These are phyloP conservation scores for Masnerella sp. DNA, from an alignment of 2,888 invertebrate genomes.

Conservation along the genomic window DNA sequence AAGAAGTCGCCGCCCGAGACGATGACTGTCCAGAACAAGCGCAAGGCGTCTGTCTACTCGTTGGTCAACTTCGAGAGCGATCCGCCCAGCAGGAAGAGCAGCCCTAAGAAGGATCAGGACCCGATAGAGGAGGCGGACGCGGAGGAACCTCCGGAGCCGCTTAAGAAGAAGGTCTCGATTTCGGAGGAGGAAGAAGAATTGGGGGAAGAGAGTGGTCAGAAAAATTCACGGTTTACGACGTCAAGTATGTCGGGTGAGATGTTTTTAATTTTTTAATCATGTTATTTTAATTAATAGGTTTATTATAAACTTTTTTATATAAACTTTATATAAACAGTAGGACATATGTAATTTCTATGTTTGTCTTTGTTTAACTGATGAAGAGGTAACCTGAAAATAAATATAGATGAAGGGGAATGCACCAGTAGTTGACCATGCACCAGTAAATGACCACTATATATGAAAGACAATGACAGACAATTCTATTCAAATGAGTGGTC, in stretches of 20 bases:
- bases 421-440: too few relatives aligned
- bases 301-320: too few relatives aligned
- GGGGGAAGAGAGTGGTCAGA: conserved; percentile 52
- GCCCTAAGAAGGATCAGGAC: conserved; percentile 29
- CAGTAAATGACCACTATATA: too few relatives aligned
- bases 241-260: conserved; percentile 70
- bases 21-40: conserved; percentile 60
- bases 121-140: conserved; percentile 1
- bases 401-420: too few relatives aligned
- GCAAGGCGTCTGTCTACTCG: conserved; percentile 65
- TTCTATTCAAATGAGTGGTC: too few relatives aligned
- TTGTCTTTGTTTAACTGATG: too few relatives aligned
- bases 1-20: conserved; percentile 56
- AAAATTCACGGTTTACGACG: conserved; percentile 74
- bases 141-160: conserved; percentile 21
- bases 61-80: conserved; percentile 63
- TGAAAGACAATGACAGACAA: too few relatives aligned
- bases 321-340: too few relatives aligned
- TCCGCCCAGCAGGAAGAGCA: conserved; percentile 59
- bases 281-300: too few relatives aligned
- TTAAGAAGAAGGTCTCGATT: conserved; percentile 56
- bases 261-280: too few relatives aligned
- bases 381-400: too few relatives aligned
- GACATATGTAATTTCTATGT: too few relatives aligned
- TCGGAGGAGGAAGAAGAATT: conserved; percentile 32